phyloP scores from a whole-genome alignment of 2,113 vertebrate genomes.

The Cheilinus undulatus region DNA sequence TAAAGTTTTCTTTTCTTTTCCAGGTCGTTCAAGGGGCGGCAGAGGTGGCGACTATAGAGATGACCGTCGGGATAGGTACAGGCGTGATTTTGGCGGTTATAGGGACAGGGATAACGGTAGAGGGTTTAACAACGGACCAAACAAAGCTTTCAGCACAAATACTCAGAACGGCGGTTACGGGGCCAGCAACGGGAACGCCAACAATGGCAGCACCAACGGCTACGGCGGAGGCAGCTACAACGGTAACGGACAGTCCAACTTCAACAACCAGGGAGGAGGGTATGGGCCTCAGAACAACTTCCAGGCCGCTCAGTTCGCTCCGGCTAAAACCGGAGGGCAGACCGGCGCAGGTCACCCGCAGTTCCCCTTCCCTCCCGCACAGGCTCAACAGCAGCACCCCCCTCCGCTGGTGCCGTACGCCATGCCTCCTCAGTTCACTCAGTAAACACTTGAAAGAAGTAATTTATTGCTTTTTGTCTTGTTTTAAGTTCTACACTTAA shows the following conservation, averaged over 20 bases:
- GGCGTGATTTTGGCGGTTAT: constrained; percentile 94
- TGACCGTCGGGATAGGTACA: constrained; percentile 95
- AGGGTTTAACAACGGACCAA: constrained; percentile 89
- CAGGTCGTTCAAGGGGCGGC: constrained; percentile 99
- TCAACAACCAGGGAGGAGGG: constrained; percentile 85
- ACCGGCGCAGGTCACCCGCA: constrained; percentile 91
- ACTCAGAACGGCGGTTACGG: constrained; percentile 92
- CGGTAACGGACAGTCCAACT: constrained; percentile 90
- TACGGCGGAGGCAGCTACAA: constrained; percentile 85
- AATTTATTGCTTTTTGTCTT: constrained; percentile 80
- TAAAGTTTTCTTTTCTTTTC: not conserved
- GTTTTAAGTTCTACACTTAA: constrained; percentile 69
- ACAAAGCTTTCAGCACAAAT: constrained; percentile 91
- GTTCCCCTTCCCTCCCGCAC: constrained; percentile 90
- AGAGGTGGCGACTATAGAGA: constrained; percentile 89
- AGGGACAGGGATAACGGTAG: constrained; percentile 94
- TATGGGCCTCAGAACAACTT: constrained; percentile 90
- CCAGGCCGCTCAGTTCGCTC: constrained; percentile 88
- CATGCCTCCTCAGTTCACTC: constrained; percentile 94
- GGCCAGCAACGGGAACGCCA: constrained; percentile 78
- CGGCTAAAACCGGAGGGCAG: constrained; percentile 86
- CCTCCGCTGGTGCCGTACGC: constrained; percentile 91
- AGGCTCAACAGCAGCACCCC: constrained; percentile 78
- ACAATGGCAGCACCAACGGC: constrained; percentile 83
- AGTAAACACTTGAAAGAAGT: constrained; percentile 87